A percentile compares a stretch with the other conserved stretches of the same genome.
Evolutionary conservation across 2,113 vertebrate genomes (phyloP).

Genomic region (Orthochromis malagaraziensis): DNA sequence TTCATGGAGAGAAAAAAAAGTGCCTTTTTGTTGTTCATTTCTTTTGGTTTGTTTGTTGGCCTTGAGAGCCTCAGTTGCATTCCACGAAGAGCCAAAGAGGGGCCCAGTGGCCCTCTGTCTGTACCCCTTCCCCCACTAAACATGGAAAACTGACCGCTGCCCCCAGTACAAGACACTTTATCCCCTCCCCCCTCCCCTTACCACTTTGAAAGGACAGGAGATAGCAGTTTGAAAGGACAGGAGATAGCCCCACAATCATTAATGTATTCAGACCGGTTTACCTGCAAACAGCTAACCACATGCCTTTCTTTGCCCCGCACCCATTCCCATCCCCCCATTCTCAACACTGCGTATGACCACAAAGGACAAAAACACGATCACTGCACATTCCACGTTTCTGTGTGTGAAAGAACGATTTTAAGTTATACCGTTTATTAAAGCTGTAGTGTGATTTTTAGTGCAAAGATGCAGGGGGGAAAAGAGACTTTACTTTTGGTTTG

Average conservation of each 20-base stretch:
- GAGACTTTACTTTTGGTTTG: neutral
- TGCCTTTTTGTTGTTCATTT: neutral
- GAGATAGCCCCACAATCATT: constrained; percentile 71
- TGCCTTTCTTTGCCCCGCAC: constrained; percentile 18
- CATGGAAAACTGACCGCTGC: constrained; percentile 59
- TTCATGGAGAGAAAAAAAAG: neutral
- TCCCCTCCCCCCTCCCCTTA: constrained; percentile 54
- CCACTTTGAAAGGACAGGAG: constrained; percentile 71
- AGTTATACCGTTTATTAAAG: neutral
- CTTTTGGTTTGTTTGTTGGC: neutral
- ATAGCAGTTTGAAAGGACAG: constrained; percentile 74
- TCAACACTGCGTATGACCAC: neutral
- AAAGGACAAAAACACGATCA: neutral
- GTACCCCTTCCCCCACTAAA: constrained; percentile 72
- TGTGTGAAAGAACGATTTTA: neutral
- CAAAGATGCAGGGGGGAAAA: fast-evolving
- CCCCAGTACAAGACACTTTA: constrained; percentile 61
- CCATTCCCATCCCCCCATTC: neutral
- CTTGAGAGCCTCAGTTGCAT: constrained; percentile 51
- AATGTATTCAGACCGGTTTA: constrained; percentile 68
- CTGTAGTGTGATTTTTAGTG: neutral
- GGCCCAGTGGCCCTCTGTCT: constrained; percentile 70
- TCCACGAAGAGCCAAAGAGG: constrained; percentile 58
- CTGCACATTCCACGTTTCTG: neutral
- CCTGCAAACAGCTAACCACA: constrained; percentile 64